Conservation (phyloP, 2,888 invertebrate species). For the Ditylenchus weischeri region DNA sequence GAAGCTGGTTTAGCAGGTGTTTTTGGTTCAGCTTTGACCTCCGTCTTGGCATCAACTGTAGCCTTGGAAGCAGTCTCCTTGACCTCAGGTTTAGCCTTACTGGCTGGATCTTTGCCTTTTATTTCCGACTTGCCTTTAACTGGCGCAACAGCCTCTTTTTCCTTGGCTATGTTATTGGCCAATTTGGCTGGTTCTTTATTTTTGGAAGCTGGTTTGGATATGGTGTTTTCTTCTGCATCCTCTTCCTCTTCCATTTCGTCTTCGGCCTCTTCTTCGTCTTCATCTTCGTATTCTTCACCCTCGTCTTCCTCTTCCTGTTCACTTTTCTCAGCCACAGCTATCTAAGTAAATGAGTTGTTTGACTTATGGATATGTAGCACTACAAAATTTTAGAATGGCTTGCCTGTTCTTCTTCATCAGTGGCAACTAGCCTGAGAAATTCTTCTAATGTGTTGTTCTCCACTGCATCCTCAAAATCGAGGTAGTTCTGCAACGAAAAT, state of each 20-base stretch:
- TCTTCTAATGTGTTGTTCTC: slow-evolving; percentile 45
- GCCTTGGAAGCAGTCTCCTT: neutral
- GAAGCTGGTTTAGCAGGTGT: neutral
- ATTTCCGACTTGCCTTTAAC: neutral
- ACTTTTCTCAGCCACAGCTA: slow-evolving; percentile 1
- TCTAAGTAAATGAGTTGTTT: neutral
- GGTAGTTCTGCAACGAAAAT: slow-evolving; percentile 31
- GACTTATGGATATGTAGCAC: neutral
- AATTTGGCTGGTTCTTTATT: slow-evolving; percentile 9
- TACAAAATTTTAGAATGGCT: neutral
- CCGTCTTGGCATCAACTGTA: neutral
- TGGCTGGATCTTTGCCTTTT: neutral
- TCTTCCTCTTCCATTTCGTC: neutral
- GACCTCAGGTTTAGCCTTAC: neutral
- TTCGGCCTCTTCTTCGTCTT: slow-evolving; percentile 20
- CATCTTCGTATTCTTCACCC: slow-evolving; percentile 20
- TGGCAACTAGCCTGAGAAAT: slow-evolving; percentile 43
- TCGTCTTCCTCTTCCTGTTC: slow-evolving; percentile 21
- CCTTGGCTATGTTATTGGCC: neutral
- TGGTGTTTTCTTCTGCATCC: neutral
- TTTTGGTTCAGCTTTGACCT: neutral
- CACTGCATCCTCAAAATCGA: slow-evolving; percentile 48
- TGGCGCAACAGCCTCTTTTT: neutral
- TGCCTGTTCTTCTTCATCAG: slow-evolving; percentile 2
- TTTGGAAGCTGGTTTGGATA: slow-evolving; percentile 6